Conservation (phyloP, 2,888 invertebrate species). For the Drosophila seclusa region DNA sequence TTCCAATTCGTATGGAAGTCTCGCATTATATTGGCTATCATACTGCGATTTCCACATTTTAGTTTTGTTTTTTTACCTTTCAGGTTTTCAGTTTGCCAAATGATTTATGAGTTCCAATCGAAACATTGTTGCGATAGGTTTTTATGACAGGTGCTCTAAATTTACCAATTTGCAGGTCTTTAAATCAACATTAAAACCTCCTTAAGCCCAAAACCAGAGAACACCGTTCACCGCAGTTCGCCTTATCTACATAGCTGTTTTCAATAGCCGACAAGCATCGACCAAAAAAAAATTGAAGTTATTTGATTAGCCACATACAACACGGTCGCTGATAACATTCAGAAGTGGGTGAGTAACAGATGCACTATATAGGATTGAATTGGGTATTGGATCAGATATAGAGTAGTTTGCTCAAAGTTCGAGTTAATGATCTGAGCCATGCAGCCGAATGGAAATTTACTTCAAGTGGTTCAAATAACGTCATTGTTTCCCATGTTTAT, state of each 20-base stretch:
- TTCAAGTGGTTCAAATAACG: conserved; percentile 10
- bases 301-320: conserved; percentile 36
- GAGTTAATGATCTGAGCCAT: neutral
- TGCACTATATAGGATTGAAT: conserved; percentile 16
- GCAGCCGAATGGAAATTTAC: conserved; percentile 8
- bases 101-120: conserved; percentile 66
- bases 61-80: conserved; percentile 3
- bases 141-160: conserved; percentile 75
- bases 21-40: conserved; percentile 28
- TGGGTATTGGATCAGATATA: conserved; percentile 1
- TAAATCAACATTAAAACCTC: conserved; percentile 78
- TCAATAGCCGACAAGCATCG: conserved; percentile 44
- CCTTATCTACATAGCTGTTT: conserved; percentile 60
- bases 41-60: conserved; percentile 26
- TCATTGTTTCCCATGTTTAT: neutral
- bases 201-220: conserved; percentile 42
- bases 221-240: conserved; percentile 8
- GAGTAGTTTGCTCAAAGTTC: conserved; percentile 4
- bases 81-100: conserved; percentile 27
- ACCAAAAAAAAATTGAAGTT: conserved; percentile 49
- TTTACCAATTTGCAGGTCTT: conserved; percentile 74
- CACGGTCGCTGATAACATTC: conserved; percentile 18
- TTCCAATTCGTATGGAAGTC: conserved; percentile 1
- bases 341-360: conserved; percentile 23
- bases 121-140: conserved; percentile 38